Evolutionary conservation across 2,888 invertebrate species (phyloP).

Genomic region (Drosophila monieri): DNA sequence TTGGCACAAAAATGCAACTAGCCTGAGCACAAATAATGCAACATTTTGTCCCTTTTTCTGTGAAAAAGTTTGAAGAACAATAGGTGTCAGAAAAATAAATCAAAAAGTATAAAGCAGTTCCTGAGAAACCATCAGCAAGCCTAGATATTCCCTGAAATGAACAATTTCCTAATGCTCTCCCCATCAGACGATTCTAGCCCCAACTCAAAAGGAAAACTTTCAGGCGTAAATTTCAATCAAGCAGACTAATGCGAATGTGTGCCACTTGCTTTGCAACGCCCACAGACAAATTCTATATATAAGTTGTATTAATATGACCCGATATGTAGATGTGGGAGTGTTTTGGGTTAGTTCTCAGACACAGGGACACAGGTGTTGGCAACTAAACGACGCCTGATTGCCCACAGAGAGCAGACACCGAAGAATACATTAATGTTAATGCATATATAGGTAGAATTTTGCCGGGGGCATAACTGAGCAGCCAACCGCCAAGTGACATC

Average conservation of each 20-base stretch:
- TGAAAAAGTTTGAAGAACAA: background rate
- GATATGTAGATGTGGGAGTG: conserved; percentile 21
- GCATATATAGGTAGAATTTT: conserved; percentile 33
- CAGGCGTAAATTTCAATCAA: conserved; percentile 69
- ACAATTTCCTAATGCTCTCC: conserved; percentile 8
- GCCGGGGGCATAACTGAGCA: conserved; percentile 46
- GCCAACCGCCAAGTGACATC: conserved; percentile 59
- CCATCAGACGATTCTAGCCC: conserved; percentile 12
- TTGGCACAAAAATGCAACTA: conserved; percentile 5
- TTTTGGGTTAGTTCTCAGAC: conserved; percentile 20
- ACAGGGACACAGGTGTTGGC: conserved; percentile 51
- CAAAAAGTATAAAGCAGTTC: conserved; percentile 1
- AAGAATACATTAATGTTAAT: conserved; percentile 70
- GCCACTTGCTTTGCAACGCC: conserved; percentile 47
- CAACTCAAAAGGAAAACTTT: conserved; percentile 35
- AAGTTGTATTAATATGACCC: conserved; percentile 24
- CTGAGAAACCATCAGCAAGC: conserved; percentile 5
- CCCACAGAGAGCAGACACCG: conserved; percentile 49
- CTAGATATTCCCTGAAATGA: conserved; percentile 1
- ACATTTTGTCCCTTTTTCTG: background rate
- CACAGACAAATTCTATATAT: conserved; percentile 52
- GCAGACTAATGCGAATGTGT: conserved; percentile 40
- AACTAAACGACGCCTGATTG: conserved; percentile 59
- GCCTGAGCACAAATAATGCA: background rate
- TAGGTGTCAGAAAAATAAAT: background rate